Conservation (phyloP, 2,113 vertebrate genomes). For the Stegostoma tigrinum region DNA sequence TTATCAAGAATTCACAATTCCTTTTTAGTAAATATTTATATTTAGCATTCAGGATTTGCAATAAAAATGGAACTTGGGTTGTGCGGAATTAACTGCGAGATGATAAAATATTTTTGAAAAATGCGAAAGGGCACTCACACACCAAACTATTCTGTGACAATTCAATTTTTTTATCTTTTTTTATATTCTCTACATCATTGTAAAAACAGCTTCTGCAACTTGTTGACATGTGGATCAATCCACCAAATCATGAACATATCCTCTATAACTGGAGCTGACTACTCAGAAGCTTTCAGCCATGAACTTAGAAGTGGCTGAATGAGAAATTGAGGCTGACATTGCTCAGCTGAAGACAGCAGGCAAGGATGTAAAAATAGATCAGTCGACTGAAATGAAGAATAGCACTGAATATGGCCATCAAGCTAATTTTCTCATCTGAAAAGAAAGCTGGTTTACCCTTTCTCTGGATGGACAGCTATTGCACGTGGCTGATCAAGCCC, state of each 20-base stretch:
- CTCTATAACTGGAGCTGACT: background rate
- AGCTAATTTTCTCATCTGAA: background rate
- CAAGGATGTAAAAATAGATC: background rate
- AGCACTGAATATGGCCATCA: background rate
- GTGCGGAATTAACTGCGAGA: background rate
- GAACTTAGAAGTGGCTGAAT: background rate
- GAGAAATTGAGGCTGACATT: constrained; percentile 12
- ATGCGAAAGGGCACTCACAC: background rate
- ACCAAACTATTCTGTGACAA: background rate
- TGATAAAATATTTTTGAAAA: background rate
- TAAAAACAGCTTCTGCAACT: background rate
- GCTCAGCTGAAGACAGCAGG: background rate
- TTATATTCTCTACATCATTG: background rate
- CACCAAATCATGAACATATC: background rate
- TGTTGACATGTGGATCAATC: background rate
- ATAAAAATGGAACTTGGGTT: background rate
- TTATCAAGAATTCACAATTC: background rate
- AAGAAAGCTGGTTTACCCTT: constrained; percentile 61
- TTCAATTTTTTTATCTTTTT: background rate
- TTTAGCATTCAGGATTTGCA: background rate
- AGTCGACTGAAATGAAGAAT: background rate
- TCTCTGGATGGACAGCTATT: constrained; percentile 84
- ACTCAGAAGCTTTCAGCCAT: background rate
- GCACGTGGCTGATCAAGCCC: constrained; percentile 90
- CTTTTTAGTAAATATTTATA: background rate